Evolutionary conservation across 2,797 vertebrate species (phyloP).

Genomic region (Chromobotia macracanthus): DNA sequence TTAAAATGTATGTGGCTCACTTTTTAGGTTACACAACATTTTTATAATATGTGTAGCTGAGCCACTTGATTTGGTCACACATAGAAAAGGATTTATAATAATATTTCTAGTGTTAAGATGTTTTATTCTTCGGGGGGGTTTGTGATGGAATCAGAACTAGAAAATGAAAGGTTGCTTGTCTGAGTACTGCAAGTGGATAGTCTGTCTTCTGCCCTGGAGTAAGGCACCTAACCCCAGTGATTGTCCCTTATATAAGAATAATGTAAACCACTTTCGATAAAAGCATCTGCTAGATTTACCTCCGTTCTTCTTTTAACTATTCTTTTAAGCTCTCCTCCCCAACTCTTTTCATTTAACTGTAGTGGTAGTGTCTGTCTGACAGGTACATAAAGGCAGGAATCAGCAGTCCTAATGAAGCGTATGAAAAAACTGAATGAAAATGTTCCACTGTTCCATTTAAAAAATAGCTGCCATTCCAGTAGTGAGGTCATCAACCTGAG

Average conservation of each 20-base stretch:
- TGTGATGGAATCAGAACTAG: too few species aligned
- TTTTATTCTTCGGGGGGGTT: too few species aligned
- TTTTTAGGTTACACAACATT: too few species aligned
- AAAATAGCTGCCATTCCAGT: conserved; percentile 74
- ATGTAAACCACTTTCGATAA: background rate
- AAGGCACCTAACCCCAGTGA: background rate
- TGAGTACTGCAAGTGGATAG: background rate
- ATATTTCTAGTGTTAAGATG: too few species aligned
- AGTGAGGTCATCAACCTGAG: conserved; percentile 64
- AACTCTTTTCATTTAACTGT: conserved; percentile 55
- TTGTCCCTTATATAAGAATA: background rate
- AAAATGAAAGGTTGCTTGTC: background rate
- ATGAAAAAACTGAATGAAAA: conserved; percentile 68
- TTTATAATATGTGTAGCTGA: too few species aligned
- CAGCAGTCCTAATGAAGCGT: conserved; percentile 78
- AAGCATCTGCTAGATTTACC: background rate
- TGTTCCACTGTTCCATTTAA: conserved; percentile 72
- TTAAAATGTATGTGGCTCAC: too few species aligned
- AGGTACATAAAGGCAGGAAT: conserved; percentile 75
- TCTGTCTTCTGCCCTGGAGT: too few species aligned
- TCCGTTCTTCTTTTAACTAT: too few species aligned
- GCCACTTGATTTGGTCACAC: too few species aligned
- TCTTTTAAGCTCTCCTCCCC: too few species aligned
- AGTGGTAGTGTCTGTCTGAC: conserved; percentile 73
- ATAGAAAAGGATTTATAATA: too few species aligned